Evolutionary conservation across 2,888 invertebrate species (phyloP), one percentile per base, ranked within the genome.

Genomic region (Lymantria dispar): DNA sequence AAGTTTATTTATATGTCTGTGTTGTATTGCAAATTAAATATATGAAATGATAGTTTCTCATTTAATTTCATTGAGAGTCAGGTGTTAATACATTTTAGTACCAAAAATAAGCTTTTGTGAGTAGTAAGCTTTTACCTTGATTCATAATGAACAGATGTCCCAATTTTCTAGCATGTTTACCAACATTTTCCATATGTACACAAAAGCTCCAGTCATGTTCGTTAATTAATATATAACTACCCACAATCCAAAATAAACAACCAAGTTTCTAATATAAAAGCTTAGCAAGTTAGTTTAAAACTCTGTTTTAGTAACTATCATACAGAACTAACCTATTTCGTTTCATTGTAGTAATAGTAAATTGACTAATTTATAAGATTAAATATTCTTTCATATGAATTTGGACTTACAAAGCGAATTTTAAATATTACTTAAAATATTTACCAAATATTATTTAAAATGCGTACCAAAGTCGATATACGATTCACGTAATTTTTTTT

Each of bases 301-400:
- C 68, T 74, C 71, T 70, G 59, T 72, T 69, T 70, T 71, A 72
- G 65, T 76, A 76, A 77, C 71, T 72, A 77, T 75, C 60, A 68
- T 74, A 79, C 67, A 79, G 77, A 80, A 83, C 76, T 83, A 86
- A 82, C 60, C 78, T 85, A 84, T 78, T 80, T 81, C 78, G 75
- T 78, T 81, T 73, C 68, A 73, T 78, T 74, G 75, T 62, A 68
- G 61, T 71, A 70, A 67, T 71, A 73, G 64, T 83, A 84, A 85
- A 83, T 83, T 83, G 84, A 87, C 87, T 88, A 86, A 81, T 70
- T 77, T 40, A 79, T 80, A 79, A 75, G 77, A 84, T 83, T 85
- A 84, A 80, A 73, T 73, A 82, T 80, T 76, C 70, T 70, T 22
- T 22, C 22, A 22, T 22, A 22, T 22, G 3, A 22, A 22, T 5